phyloP scores from a whole-genome alignment of 1,140 invertebrate species.

The Leptinotarsa defecta region DNA sequence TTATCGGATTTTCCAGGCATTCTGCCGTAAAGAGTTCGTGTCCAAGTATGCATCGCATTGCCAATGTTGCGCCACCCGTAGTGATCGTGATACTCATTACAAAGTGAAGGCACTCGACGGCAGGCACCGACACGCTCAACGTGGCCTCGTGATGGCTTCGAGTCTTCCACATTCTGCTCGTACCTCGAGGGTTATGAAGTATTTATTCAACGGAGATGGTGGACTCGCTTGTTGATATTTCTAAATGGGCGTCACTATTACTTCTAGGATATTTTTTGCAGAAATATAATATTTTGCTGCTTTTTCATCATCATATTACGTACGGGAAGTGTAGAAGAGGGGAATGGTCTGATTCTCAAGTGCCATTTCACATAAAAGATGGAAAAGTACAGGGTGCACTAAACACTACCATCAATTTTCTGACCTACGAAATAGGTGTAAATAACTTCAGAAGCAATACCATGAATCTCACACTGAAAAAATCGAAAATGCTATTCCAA shows the following conservation, averaged over 20 bases:
- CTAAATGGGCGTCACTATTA: neutral
- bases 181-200: neutral
- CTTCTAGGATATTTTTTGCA: too few species aligned
- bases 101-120: conserved; percentile 28
- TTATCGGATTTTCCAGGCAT: neutral
- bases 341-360: too few species aligned
- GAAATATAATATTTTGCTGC: too few species aligned
- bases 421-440: too few species aligned
- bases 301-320: too few species aligned
- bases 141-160: conserved; percentile 41
- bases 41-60: neutral
- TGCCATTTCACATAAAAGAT: too few species aligned
- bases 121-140: conserved; percentile 41
- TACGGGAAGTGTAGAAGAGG: too few species aligned
- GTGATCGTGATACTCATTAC: conserved; percentile 44
- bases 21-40: neutral
- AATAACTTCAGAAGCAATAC: too few species aligned
- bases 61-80: conserved; percentile 40
- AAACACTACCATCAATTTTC: too few species aligned
- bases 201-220: neutral
- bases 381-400: too few species aligned
- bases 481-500: too few species aligned
- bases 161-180: conserved; percentile 19
- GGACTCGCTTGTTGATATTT: neutral
- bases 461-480: too few species aligned